Percentiles rank a stretch among this genome's conserved stretches.
These are phyloP conservation scores for Nettapus auritus DNA, from an alignment of 2,113 vertebrate genomes.

Conservation along the genomic window DNA sequence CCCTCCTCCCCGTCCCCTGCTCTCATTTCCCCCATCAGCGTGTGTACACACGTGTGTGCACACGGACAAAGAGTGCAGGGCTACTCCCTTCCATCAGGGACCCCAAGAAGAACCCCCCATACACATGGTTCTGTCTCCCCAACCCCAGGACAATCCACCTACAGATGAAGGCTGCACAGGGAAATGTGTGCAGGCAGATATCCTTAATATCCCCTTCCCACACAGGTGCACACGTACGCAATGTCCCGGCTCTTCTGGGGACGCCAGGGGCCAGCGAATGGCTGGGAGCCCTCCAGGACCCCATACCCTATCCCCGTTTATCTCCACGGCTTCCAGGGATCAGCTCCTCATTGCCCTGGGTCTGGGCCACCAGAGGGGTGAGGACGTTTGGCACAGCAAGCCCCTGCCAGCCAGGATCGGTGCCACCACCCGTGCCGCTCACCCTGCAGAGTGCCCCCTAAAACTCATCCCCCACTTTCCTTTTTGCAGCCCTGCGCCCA, in stretches of 20 bases:
- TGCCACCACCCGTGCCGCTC: background rate
- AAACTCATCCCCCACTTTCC: background rate
- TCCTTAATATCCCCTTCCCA: background rate
- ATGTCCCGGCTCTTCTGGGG: background rate
- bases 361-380: rapidly evolving
- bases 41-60: background rate
- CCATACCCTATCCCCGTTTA: background rate
- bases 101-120: no score
- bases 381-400: background rate
- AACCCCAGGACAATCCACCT: background rate
- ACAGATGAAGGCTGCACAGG: background rate
- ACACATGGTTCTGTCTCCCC: background rate
- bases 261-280: background rate
- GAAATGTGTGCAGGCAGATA: background rate
- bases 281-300: background rate
- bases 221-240: background rate
- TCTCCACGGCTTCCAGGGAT: background rate
- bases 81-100: background rate
- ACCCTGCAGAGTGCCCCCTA: background rate
- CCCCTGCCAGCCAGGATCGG: background rate
- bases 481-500: background rate
- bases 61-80: background rate
- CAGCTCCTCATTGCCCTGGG: background rate
- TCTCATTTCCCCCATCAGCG: no score
- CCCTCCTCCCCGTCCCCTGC: no score